phyloP scores from a whole-genome alignment of 2,888 invertebrate species.

The Phyto melanocephala region DNA sequence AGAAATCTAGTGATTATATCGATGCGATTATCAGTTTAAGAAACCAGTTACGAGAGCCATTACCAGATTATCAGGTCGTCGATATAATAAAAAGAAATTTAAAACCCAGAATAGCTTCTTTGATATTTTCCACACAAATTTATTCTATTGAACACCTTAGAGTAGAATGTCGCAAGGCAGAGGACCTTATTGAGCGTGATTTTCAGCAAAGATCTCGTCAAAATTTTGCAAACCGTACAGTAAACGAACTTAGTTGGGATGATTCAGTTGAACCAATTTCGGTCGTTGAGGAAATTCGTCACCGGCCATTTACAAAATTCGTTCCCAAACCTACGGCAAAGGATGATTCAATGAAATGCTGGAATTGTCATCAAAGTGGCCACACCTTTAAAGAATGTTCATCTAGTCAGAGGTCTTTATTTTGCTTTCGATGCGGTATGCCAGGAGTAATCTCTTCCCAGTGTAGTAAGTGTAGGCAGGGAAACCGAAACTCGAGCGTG shows the following conservation, averaged over 20 bases:
- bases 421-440: conserved; percentile 30
- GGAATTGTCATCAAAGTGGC: conserved; percentile 36
- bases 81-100: not conserved
- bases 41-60: not conserved
- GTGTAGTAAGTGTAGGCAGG: conserved; percentile 33
- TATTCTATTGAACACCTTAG: not conserved
- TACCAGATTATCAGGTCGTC: conserved; percentile 4
- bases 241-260: not conserved
- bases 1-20: not conserved
- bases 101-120: not conserved
- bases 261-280: not conserved
- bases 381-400: conserved; percentile 33
- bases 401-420: conserved; percentile 4
- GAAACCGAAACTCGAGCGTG: conserved; percentile 20
- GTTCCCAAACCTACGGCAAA: not conserved
- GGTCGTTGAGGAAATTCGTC: not conserved
- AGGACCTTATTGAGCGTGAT: not conserved
- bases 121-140: not conserved
- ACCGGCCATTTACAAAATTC: no score
- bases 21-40: conserved; percentile 8
- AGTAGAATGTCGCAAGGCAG: not conserved
- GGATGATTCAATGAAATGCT: not conserved
- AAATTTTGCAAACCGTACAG: not conserved
- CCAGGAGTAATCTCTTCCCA: conserved; percentile 4
- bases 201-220: not conserved